A percentile compares a stretch with the other conserved stretches of the same genome.
Conservation (phyloP, 2,888 invertebrate genomes). For the Acanthosepion pharaonis region DNA sequence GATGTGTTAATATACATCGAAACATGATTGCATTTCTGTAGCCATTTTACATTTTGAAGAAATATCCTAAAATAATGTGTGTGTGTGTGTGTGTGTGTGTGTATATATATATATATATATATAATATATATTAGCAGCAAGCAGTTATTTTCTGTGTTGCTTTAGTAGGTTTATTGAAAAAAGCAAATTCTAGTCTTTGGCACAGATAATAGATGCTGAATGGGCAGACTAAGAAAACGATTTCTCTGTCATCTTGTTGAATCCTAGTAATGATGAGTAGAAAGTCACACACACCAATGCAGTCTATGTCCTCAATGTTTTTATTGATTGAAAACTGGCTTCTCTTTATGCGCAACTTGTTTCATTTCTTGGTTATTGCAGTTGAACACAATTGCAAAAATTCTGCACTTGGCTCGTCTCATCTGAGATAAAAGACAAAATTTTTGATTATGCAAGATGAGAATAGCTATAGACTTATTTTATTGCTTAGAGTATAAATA, state of each 20-base stretch:
- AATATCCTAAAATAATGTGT: too few species aligned
- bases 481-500: background rate
- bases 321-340: background rate
- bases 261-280: background rate
- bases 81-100: too few species aligned
- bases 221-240: background rate
- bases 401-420: background rate
- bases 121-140: too few species aligned
- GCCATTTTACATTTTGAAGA: too few species aligned
- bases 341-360: background rate
- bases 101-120: too few species aligned
- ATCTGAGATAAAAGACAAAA: background rate
- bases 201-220: background rate
- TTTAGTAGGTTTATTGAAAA: background rate
- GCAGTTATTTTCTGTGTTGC: too few species aligned
- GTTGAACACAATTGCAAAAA: background rate
- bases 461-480: background rate
- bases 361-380: background rate
- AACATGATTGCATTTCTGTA: too few species aligned
- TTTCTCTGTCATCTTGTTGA: background rate
- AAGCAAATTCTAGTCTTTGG: background rate
- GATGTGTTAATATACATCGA: too few species aligned
- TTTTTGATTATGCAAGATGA: background rate
- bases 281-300: background rate
- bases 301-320: background rate